A percentile compares a stretch with the other conserved stretches of the same genome.
Conservation (phyloP, 2,113 vertebrate genomes). For the Zonotrichia leucophrys region DNA sequence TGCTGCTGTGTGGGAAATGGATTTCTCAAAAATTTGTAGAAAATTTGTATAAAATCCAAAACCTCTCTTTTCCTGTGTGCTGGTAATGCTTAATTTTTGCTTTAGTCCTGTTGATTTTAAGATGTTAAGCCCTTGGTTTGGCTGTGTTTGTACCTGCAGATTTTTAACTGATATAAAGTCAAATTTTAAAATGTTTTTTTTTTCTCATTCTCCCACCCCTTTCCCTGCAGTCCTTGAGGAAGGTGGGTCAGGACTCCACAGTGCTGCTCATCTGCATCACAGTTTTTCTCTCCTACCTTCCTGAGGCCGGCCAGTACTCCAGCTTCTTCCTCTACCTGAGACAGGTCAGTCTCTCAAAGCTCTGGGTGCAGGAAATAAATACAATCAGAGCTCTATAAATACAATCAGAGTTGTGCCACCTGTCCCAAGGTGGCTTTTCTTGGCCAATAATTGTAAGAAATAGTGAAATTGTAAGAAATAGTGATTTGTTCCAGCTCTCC, state of each 20-base stretch:
- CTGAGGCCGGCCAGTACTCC: conserved; percentile 91
- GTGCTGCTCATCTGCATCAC: conserved; percentile 93
- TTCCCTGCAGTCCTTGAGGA: conserved; percentile 81
- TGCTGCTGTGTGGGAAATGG: too few relatives aligned
- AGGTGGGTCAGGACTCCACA: conserved; percentile 92
- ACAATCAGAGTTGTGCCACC: not conserved
- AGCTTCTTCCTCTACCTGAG: conserved; percentile 92
- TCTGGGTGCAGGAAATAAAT: not conserved
- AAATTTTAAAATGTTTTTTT: not conserved
- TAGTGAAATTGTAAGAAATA: not conserved
- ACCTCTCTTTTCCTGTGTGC: not conserved
- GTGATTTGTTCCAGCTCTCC: not conserved
- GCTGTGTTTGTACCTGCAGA: not conserved
- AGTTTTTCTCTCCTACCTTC: conserved; percentile 92
- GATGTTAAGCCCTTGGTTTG: not conserved
- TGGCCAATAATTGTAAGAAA: not conserved
- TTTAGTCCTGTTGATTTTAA: not conserved
- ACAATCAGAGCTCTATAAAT: not conserved
- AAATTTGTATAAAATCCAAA: not conserved
- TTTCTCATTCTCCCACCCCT: accelerated
- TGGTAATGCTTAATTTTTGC: not conserved
- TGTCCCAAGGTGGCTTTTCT: not conserved
- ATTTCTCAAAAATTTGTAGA: not conserved
- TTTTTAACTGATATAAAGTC: not conserved
- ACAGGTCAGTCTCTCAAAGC: conserved; percentile 74